Conservation (phyloP, 2,113 vertebrate genomes). For the Neolamprologus caudopunctatus region DNA sequence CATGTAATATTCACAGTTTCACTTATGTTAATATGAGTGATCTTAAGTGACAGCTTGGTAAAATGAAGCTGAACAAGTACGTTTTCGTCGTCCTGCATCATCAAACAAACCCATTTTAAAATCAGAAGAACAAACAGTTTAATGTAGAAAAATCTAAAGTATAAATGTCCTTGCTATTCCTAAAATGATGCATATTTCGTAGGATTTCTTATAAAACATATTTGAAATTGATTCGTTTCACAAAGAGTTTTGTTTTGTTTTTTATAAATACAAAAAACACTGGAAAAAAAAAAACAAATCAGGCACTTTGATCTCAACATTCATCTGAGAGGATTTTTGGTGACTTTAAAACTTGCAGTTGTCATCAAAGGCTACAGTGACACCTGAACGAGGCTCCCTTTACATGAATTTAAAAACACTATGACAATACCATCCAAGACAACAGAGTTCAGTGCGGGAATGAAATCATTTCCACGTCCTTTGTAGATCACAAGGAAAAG, state of each 20-base stretch:
- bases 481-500: background rate
- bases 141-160: conserved; percentile 28
- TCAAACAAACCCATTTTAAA: background rate
- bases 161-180: background rate
- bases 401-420: background rate
- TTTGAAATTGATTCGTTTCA: background rate
- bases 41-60: background rate
- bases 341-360: background rate
- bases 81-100: background rate
- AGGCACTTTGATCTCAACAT: conserved; percentile 13
- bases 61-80: background rate
- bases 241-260: background rate
- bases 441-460: background rate
- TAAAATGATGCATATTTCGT: background rate
- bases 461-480: background rate
- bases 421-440: background rate
- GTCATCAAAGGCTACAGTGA: background rate
- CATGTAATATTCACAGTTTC: background rate
- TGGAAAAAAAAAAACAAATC: background rate
- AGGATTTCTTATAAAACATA: conserved; percentile 3
- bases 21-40: background rate
- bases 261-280: background rate
- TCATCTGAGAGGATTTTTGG: background rate
- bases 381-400: background rate
- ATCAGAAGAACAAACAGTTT: conserved; percentile 9